These are phyloP conservation scores for Microcebus lehilahytsara DNA, from an alignment of 2,113 vertebrate genomes.

Conservation along the genomic window DNA sequence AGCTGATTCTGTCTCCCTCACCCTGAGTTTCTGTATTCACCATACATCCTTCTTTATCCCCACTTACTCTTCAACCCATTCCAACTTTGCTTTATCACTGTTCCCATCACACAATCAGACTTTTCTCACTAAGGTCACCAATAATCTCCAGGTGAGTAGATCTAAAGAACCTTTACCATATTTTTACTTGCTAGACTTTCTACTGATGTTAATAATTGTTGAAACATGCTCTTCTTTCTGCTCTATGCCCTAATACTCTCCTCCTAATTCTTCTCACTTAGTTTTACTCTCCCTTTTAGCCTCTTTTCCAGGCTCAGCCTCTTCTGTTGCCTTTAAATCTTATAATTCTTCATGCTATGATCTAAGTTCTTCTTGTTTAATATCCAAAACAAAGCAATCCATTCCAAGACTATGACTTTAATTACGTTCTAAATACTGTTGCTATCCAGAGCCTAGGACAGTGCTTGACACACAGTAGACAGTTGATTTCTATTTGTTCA, in stretches of 20 bases:
- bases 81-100: neutral
- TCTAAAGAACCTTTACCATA: neutral
- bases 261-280: neutral
- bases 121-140: neutral
- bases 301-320: neutral
- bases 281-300: neutral
- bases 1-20: neutral
- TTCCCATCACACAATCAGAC: neutral
- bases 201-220: neutral
- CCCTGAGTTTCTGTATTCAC: neutral
- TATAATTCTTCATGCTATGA: neutral
- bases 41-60: neutral
- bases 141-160: neutral
- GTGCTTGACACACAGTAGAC: neutral
- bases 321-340: neutral
- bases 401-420: neutral
- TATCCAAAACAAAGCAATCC: neutral
- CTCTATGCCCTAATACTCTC: neutral
- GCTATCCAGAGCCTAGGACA: neutral
- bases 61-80: neutral
- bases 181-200: neutral
- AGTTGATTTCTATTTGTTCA: neutral
- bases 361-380: neutral
- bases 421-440: neutral
- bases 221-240: neutral